A percentile compares a stretch with the other conserved stretches of the same genome.
Evolutionary conservation across 1,140 invertebrate genomes (phyloP).

Genomic region (Drosophila lacertosa): DNA sequence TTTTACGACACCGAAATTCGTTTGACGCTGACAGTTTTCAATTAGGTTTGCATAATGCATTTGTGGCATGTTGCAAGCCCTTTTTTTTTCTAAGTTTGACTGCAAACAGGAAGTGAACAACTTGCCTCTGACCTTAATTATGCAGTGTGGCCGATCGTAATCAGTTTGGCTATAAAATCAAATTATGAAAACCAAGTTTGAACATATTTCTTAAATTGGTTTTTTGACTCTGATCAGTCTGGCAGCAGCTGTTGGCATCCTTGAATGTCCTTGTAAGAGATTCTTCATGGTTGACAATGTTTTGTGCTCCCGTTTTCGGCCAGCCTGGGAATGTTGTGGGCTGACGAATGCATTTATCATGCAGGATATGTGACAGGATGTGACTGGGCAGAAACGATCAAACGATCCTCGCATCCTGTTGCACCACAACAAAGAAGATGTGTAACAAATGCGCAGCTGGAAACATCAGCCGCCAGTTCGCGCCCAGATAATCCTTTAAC

Average conservation of each 20-base stretch:
- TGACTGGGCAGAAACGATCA: constrained; percentile 63
- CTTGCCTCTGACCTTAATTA: constrained; percentile 29
- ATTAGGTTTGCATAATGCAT: constrained; percentile 58
- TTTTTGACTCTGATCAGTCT: too few relatives aligned
- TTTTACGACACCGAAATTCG: constrained; percentile 61
- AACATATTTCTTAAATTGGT: too few relatives aligned
- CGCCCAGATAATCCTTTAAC: constrained; percentile 73
- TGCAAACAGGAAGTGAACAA: constrained; percentile 22
- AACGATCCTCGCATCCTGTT: constrained; percentile 34
- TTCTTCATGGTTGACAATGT: constrained; percentile 23
- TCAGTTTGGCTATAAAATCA: constrained; percentile 15
- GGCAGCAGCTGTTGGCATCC: too few relatives aligned
- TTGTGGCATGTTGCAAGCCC: constrained; percentile 21
- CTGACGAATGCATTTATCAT: constrained; percentile 61
- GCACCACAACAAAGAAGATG: constrained; percentile 9
- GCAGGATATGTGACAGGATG: constrained; percentile 55
- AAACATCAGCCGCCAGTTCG: constrained; percentile 61
- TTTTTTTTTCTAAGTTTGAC: not conserved
- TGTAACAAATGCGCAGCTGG: constrained; percentile 45
- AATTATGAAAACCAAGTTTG: not conserved
- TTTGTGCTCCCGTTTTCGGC: constrained; percentile 20
- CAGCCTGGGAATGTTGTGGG: constrained; percentile 51
- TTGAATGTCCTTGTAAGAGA: not conserved
- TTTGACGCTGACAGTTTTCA: constrained; percentile 74
- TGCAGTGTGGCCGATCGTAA: not conserved